Conservation (phyloP, 2,888 invertebrate species). For the Meandrusa payeni region DNA sequence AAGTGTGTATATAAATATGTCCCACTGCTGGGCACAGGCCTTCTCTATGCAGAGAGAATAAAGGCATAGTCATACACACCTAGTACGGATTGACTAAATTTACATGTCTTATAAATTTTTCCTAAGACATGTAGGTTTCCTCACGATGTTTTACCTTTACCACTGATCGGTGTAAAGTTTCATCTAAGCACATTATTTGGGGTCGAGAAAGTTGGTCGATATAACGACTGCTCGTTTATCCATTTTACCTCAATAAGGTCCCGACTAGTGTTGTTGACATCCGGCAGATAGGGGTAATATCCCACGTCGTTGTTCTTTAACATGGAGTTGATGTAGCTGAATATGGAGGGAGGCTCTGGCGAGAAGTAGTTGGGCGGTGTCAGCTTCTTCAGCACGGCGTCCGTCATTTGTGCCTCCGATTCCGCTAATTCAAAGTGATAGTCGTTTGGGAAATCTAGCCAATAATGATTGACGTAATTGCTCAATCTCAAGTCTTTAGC, state of each 20-base stretch:
- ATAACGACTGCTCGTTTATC: no score
- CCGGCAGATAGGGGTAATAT: conserved; percentile 86
- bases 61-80: no score
- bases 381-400: conserved; percentile 80
- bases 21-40: no score
- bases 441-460: conserved; percentile 89
- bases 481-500: conserved; percentile 87
- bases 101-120: no score
- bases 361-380: conserved; percentile 82
- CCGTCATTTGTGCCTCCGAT: conserved; percentile 74
- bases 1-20: no score
- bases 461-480: conserved; percentile 89
- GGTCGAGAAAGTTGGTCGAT: no score
- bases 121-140: no score
- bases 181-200: no score
- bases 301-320: conserved; percentile 75
- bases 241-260: conserved; percentile 88
- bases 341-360: conserved; percentile 85
- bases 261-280: conserved; percentile 86
- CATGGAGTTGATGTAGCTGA: conserved; percentile 85
- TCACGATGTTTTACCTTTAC: no score
- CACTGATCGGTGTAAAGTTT: no score
- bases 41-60: no score
- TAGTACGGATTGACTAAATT: no score
- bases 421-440: conserved; percentile 65